phyloP scores from a whole-genome alignment of 1,140 invertebrate species.

The Steinernema feltiae region DNA sequence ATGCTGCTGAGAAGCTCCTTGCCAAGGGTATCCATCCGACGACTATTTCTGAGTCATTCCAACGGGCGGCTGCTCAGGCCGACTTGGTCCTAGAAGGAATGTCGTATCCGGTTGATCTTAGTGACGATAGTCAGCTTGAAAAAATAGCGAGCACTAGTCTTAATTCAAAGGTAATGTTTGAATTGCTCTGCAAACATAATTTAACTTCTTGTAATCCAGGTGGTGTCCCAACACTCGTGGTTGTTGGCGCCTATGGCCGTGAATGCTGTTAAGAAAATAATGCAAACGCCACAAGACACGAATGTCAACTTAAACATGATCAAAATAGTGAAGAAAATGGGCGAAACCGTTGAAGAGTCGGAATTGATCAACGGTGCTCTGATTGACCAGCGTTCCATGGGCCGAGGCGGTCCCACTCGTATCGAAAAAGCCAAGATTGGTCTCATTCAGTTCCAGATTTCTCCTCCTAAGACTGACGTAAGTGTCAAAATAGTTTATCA shows the following conservation, averaged over 20 bases:
- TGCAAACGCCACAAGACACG: conserved; percentile 65
- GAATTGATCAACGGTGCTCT: conserved; percentile 89
- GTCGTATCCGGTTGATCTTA: conserved; percentile 77
- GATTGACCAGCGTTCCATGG: conserved; percentile 80
- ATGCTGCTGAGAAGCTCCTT: conserved; percentile 85
- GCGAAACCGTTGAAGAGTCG: conserved; percentile 86
- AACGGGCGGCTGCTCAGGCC: conserved; percentile 76
- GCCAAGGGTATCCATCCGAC: conserved; percentile 94
- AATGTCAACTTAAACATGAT: conserved; percentile 78
- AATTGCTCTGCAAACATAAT: conserved; percentile 2
- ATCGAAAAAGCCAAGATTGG: conserved; percentile 98
- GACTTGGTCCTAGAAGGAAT: conserved; percentile 79
- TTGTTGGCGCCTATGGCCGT: conserved; percentile 91
- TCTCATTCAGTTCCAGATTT: conserved; percentile 98
- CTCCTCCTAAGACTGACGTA: conserved; percentile 97
- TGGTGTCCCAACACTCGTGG: conserved; percentile 93
- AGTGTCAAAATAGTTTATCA: background rate
- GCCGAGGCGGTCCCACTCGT: conserved; percentile 78
- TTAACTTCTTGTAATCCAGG: conserved; percentile 59
- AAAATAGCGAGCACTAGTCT: conserved; percentile 93
- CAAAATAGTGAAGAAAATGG: conserved; percentile 88
- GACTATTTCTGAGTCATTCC: conserved; percentile 90
- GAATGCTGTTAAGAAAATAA: conserved; percentile 84
- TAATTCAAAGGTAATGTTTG: conserved; percentile 81
- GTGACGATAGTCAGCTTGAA: conserved; percentile 77